Evolutionary conservation across 1,140 invertebrate species (phyloP), one percentile per base, ranked within the genome.

Genomic region (Drosophila tropicalis): DNA sequence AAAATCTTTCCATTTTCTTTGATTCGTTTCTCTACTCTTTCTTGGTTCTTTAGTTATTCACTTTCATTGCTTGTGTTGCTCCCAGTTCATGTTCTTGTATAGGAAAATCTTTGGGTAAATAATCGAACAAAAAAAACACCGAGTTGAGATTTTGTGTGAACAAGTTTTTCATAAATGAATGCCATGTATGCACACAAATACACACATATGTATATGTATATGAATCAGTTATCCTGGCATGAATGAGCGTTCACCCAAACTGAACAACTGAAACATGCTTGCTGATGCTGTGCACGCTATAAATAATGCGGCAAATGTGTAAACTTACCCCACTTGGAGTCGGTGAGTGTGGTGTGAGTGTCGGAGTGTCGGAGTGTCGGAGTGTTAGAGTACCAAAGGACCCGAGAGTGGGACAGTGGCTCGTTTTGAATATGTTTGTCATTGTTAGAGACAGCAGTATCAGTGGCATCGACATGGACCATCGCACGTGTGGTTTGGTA

Each of bases 251-350:
- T 29, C 29, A 29, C 29, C 29, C 29, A 29, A 29, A 29, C 29
- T 29, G 29, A 76, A 72, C 9, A 29, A 39, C 13, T 56, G 40
- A 57, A 15, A 32, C 55, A 57, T 58, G 40, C 70, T 41, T 70
- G 57, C 71, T 58, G 65, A 64, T 76, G 71, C 74, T 79, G 67
- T 61, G 57, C 40, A 70, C 6, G 80, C 76, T 76, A 83, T 89
- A 84, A 89, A 87, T 83, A 87, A 77, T 69, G 64, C 69, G 77
- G 63, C 77, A 90, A 87, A 87, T 90, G 83, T 84, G 80, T 74
- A 87, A 87, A 90, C 77, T 87, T 87, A 68, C 62, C 55, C 55
- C 65, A 60, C 72, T 73, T 76, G 25, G 63, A 56, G 61, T 66
- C 69, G 81, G 51, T 36, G 29, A 47, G 55, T 63, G 65, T 34